Base-by-base conservation (phyloP, 2,888 invertebrate species). In the Leptogaster cylindrica region DNA sequence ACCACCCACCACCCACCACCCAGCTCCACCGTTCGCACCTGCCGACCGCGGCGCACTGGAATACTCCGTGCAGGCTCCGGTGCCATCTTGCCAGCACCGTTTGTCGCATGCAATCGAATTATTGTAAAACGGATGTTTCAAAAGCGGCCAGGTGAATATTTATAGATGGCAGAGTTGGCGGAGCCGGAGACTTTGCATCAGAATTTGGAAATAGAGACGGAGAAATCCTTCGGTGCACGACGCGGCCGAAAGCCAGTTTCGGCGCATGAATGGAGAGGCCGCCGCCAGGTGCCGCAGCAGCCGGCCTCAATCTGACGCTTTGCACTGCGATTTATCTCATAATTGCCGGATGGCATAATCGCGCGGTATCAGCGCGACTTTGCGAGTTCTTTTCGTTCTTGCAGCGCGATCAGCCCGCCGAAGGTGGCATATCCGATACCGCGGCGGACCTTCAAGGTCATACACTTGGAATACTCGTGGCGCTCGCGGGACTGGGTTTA, bases 31-130 rank as follows among this genome's bases (percentile, higher is more conserved):
- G 23, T 20, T 23, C n/a, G 41, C 41, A 14, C 18, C 18, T 7
- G 31, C 28, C 23, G 23, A 2, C 3, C 14, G 44, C 16, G 6
- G 31, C 7, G n/a, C n/a, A n/a, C n/a, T n/a, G n/a, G n/a, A n/a
- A n/a, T n/a, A n/a, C n/a, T n/a, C n/a, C n/a, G n/a, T n/a, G n/a
- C n/a, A n/a, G n/a, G n/a, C n/a, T n/a, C n/a, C n/a, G n/a, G n/a
- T n/a, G n/a, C n/a, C n/a, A n/a, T n/a, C n/a, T n/a, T n/a, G n/a
- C n/a, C n/a, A n/a, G n/a, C 28, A 28, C 23, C 36, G 61, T 61
- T 41, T 61, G 61, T 61, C 61, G 44, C 44, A 61, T 61, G 61
- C 61, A 61, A 61, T 61, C 61, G 61, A 61, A 61, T 61, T 61
- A 61, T 61, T 61, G 61, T 61, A 61, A 58, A 61, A 61, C 44